Percentiles rank a stretch among this genome's conserved stretches.
Evolutionary conservation across 2,797 vertebrate species (phyloP).

Genomic region (Spea hammondii): DNA sequence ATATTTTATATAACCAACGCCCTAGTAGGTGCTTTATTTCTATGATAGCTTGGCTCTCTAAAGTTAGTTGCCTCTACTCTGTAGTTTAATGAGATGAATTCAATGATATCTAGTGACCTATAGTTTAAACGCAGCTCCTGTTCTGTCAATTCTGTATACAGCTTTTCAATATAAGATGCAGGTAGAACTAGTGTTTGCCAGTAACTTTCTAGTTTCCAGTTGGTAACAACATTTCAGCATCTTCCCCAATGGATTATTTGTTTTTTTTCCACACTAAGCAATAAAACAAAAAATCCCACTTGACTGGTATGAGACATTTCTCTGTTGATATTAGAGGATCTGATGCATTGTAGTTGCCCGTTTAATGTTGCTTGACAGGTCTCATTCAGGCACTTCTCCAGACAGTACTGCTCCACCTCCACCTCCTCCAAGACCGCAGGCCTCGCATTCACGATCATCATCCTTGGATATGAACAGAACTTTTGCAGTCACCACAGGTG

Average conservation of each 20-base stretch:
- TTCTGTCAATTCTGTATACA: neutral
- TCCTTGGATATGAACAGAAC: conserved; percentile 97
- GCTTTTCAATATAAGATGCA: neutral
- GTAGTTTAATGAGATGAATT: conserved; percentile 32
- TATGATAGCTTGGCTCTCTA: conserved; percentile 37
- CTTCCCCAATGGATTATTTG: neutral
- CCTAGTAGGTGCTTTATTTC: conserved; percentile 35
- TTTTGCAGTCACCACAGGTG: conserved; percentile 82
- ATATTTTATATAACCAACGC: conserved; percentile 25
- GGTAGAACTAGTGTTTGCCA: neutral
- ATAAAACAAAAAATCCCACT: neutral
- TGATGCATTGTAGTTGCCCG: neutral
- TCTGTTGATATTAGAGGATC: conserved; percentile 34
- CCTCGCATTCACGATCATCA: conserved; percentile 93
- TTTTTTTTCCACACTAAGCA: neutral
- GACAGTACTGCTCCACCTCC: conserved; percentile 89
- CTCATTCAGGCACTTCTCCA: conserved; percentile 92
- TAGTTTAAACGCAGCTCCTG: neutral
- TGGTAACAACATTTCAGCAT: neutral
- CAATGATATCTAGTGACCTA: conserved; percentile 6
- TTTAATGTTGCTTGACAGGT: conserved; percentile 66
- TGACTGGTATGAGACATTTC: conserved; percentile 9
- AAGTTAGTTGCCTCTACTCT: conserved; percentile 21
- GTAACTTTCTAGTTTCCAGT: neutral
- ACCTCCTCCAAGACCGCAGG: conserved; percentile 89